Base-by-base conservation (phyloP, 2,113 vertebrate genomes). In the Scytalopus superciliaris region DNA sequence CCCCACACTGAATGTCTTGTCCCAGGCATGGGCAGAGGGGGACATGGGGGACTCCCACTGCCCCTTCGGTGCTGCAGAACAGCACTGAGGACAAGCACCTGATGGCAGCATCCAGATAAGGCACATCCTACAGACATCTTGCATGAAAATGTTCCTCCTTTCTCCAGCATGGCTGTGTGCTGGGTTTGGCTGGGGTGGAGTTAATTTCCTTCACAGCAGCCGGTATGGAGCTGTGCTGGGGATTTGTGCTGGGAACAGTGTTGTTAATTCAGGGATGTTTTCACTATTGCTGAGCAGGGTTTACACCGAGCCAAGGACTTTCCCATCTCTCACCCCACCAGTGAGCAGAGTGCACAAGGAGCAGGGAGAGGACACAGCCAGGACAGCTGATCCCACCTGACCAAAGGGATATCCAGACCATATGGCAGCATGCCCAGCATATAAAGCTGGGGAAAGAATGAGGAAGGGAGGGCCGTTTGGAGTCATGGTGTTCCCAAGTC, bases 1-100 rank as follows among this genome's bases (percentile, higher is more conserved):
- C 7, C 35, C 28, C 30, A 30, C 0, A 0, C 0, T 23, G 50
- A 59, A 37, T 2, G 10, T 25, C 37, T 27, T 44, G 42, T 19
- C 19, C 19, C 31, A 49, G 72, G 45, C 23, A 59, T 0, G 15
- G 39, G 44, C 62, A 40, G n/a, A 3, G 3, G 16, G 27, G 10
- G 9, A 37, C 31, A 37, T 0, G 0, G 1, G 37, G 66, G 59
- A 31, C 47, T 68, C 25, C 35, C 42, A 39, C 10, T n/a, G 70
- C 52, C 52, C 37, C 57, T 44, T 31, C 15, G 5, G 21, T 45
- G 74, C 42, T 68, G 53, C 37, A 68, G n/a, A 76, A 47, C 12
- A 22, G 64, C 17, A 16, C 47, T 12, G 53, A 44, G 53, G 39
- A 39, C 53, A 57, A 30, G 52, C 2, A 2, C 42, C 47, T 1